A percentile compares a stretch with the other conserved stretches of the same genome.
These are phyloP conservation scores for Tachuris rubrigastra DNA, from an alignment of 2,113 vertebrate species.

Conservation along the genomic window DNA sequence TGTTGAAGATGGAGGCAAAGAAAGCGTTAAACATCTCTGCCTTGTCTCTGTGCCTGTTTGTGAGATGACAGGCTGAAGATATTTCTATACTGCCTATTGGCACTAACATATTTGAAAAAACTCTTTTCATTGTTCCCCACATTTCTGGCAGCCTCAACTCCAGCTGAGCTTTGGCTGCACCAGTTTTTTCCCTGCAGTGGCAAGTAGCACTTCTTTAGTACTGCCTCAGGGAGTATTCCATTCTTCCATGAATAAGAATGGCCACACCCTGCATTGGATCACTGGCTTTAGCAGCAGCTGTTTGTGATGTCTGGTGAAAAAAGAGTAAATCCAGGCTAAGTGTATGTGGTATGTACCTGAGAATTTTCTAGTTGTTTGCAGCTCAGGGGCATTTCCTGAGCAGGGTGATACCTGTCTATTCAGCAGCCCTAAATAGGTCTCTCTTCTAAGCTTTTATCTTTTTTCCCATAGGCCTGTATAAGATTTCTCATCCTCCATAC, in stretches of 20 bases:
- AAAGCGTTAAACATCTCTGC: not conserved
- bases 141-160: too few species aligned
- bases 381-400: not conserved
- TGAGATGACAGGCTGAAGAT: not conserved
- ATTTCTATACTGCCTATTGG: not conserved
- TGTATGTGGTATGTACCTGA: not conserved
- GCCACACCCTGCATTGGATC: not conserved
- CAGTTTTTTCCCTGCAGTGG: too few species aligned
- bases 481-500: not conserved
- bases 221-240: not conserved
- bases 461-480: not conserved
- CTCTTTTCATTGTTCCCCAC: not conserved
- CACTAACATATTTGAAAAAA: not conserved
- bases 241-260: accelerated
- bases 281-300: not conserved
- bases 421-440: not conserved
- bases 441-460: not conserved
- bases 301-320: not conserved
- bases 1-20: not conserved
- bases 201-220: too few species aligned
- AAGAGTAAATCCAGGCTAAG: not conserved
- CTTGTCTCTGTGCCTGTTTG: not conserved
- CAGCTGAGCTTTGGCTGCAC: too few species aligned
- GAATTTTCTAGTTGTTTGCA: not conserved
- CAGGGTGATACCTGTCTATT: not conserved